Evolutionary conservation across 2,888 invertebrate species (phyloP).

Genomic region (Limenitis camilla): DNA sequence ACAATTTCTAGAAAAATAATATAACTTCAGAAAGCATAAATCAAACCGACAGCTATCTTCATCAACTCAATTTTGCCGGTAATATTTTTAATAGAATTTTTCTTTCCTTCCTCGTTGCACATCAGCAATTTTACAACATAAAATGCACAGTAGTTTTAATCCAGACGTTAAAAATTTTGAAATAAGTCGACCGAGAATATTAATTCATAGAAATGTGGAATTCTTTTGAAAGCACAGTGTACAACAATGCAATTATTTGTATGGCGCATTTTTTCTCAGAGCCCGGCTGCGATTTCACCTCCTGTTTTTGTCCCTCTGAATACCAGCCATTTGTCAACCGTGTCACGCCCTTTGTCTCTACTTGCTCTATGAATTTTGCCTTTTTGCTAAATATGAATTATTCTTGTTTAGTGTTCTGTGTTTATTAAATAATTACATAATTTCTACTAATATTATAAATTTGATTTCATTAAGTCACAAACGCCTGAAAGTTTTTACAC

Average conservation of each 20-base stretch:
- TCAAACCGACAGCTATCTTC: too few species aligned
- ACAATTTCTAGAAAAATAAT: too few species aligned
- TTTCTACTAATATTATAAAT: too few species aligned
- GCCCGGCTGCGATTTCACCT: conserved; percentile 26
- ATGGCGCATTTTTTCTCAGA: conserved; percentile 18
- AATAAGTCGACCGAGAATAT: conserved; percentile 5
- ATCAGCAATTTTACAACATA: too few species aligned
- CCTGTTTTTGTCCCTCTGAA: conserved; percentile 34
- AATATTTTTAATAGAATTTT: too few species aligned
- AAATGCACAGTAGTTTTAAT: too few species aligned
- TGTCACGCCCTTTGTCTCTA: conserved; percentile 38
- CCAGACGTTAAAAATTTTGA: not conserved
- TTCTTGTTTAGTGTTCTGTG: not conserved
- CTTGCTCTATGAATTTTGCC: conserved; percentile 39
- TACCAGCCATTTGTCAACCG: conserved; percentile 39
- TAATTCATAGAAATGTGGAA: conserved; percentile 12
- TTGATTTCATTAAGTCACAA: too few species aligned
- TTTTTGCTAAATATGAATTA: conserved; percentile 24
- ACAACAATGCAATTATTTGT: conserved; percentile 38
- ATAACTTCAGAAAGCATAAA: too few species aligned
- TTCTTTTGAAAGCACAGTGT: conserved; percentile 9
- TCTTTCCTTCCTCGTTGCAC: too few species aligned
- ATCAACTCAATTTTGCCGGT: too few species aligned
- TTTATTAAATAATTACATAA: too few species aligned
- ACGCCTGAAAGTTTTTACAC: too few species aligned